These are phyloP conservation scores for Erythrolamprus reginae DNA, from an alignment of 2,113 vertebrate species.

Conservation along the genomic window DNA sequence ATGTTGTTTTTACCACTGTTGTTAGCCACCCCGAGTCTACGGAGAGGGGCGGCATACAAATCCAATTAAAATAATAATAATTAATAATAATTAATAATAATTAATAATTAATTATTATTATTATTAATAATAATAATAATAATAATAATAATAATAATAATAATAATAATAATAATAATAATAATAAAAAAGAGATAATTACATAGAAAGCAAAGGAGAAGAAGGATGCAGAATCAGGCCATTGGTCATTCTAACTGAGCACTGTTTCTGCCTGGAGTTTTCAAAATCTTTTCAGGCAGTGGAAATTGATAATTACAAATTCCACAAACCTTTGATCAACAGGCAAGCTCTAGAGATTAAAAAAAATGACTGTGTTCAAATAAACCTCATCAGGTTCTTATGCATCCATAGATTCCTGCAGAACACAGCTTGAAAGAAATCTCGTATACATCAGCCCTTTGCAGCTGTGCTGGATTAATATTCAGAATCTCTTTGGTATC, in stretches of 20 bases:
- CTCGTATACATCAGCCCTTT: neutral
- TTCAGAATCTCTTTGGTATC: neutral
- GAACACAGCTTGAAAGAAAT: neutral
- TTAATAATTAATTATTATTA: no score
- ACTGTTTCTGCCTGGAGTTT: neutral
- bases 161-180: no score
- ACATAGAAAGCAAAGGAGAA: neutral
- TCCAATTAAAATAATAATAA: no score
- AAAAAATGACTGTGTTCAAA: neutral
- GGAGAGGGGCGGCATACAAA: no score
- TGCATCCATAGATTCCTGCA: neutral
- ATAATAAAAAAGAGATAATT: neutral
- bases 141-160: no score
- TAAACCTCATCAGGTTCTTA: neutral
- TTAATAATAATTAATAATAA: no score
- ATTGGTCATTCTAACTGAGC: neutral
- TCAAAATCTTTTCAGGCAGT: neutral
- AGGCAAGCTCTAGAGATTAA: neutral
- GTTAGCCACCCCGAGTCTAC: no score
- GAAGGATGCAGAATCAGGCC: neutral
- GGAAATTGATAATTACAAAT: neutral
- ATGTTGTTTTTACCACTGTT: no score
- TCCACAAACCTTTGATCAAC: neutral
- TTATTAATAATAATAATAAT: no score
- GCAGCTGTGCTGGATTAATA: neutral